These are phyloP conservation scores for Melikaiella ostensackeni DNA, from an alignment of 2,888 invertebrate species.

Conservation along the genomic window DNA sequence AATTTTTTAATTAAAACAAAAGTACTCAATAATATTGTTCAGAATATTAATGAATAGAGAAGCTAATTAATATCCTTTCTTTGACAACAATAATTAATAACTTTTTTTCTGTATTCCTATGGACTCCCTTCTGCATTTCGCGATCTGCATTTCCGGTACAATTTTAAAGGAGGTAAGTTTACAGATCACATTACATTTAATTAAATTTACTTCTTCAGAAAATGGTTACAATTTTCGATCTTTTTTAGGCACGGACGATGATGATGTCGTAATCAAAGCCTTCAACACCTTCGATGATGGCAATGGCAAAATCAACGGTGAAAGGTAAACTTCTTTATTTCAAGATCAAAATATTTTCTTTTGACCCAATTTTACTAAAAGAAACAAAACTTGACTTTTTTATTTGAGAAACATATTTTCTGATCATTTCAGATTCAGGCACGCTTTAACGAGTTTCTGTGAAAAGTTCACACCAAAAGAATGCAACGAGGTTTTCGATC, in stretches of 20 bases:
- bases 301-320: constrained; percentile 54
- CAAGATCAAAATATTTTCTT: background rate
- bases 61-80: too few relatives aligned
- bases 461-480: constrained; percentile 94
- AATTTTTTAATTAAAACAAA: too few relatives aligned
- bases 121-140: background rate
- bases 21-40: too few relatives aligned
- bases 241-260: constrained; percentile 86
- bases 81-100: background rate
- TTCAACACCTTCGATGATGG: constrained; percentile 91
- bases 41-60: too few relatives aligned
- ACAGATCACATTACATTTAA: background rate
- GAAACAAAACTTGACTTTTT: background rate
- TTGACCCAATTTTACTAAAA: background rate
- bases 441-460: constrained; percentile 95
- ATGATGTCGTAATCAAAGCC: constrained; percentile 93
- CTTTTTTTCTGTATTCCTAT: background rate
- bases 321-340: constrained; percentile 43
- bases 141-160: background rate
- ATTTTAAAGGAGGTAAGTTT: constrained; percentile 31
- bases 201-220: background rate
- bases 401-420: constrained; percentile 20
- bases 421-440: constrained; percentile 83
- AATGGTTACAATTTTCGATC: background rate
- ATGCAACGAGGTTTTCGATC: constrained; percentile 94